Conservation (phyloP, 1,140 invertebrate genomes). For the Sesamia nonagrioides region DNA sequence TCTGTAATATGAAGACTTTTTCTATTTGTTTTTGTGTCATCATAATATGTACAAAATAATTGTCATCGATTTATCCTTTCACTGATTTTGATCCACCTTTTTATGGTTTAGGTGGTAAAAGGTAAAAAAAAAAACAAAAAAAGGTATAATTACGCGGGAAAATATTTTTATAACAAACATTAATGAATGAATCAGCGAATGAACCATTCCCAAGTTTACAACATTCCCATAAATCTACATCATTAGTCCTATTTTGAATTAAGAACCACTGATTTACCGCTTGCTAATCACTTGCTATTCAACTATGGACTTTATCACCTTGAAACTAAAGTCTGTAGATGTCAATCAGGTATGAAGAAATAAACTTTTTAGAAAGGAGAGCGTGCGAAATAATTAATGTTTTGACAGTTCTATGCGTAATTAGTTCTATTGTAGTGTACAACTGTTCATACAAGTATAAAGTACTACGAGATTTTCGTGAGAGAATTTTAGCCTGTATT, state of each 20-base stretch:
- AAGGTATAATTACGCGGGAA: background rate
- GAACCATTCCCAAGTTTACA: constrained; percentile 1
- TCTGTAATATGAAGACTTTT: background rate
- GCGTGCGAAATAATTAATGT: constrained; percentile 69
- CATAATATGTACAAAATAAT: background rate
- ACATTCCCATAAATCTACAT: constrained; percentile 28
- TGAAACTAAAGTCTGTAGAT: constrained; percentile 12
- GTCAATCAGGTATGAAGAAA: background rate
- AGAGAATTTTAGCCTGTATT: constrained; percentile 7
- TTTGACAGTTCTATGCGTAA: constrained; percentile 65
- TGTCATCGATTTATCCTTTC: background rate
- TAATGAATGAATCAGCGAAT: background rate
- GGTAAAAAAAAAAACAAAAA: background rate
- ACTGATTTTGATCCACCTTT: background rate
- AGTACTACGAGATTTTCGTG: background rate
- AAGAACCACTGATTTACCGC: constrained; percentile 27
- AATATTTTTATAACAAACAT: background rate
- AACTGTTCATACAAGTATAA: constrained; percentile 31
- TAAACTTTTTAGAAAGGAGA: constrained; percentile 59
- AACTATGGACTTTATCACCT: constrained; percentile 29
- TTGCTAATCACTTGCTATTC: background rate
- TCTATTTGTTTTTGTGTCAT: background rate
- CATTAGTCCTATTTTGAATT: constrained; percentile 52
- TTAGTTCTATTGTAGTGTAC: constrained; percentile 54
- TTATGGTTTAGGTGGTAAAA: background rate